Conservation (phyloP, 2,797 vertebrate genomes). For the Takifugu rubripes region DNA sequence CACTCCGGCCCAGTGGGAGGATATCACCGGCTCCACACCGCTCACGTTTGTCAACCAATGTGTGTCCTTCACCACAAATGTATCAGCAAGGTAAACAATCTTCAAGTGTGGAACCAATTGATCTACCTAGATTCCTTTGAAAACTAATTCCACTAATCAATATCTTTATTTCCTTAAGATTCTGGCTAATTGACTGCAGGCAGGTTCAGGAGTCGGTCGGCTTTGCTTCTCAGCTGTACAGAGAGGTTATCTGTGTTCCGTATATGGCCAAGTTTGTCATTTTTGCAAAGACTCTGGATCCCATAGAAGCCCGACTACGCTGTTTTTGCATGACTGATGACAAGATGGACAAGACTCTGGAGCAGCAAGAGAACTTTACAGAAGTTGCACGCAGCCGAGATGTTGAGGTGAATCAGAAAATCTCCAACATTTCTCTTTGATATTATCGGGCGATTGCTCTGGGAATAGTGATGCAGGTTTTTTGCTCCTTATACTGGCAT, state of each 20-base stretch:
- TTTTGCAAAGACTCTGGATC: conserved; percentile 95
- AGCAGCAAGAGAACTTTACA: conserved; percentile 96
- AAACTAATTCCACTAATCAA: background rate
- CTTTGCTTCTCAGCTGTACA: conserved; percentile 93
- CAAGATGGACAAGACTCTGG: conserved; percentile 97
- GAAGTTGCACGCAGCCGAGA: conserved; percentile 96
- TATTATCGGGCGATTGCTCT: too few species aligned
- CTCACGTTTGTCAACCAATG: conserved; percentile 95
- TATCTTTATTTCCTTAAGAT: conserved; percentile 68
- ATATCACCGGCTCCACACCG: conserved; percentile 96
- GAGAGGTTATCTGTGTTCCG: conserved; percentile 96
- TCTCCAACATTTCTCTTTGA: background rate
- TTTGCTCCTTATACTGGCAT: background rate
- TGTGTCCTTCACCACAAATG: conserved; percentile 97
- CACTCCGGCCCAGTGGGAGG: conserved; percentile 97
- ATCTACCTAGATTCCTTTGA: background rate
- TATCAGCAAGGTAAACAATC: conserved; percentile 87
- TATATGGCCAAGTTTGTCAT: conserved; percentile 99
- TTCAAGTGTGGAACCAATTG: background rate
- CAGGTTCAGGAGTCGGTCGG: conserved; percentile 92
- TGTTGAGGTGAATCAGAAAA: conserved; percentile 82
- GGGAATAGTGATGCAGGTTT: too few species aligned
- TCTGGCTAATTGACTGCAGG: conserved; percentile 97
- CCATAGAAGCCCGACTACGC: conserved; percentile 90
- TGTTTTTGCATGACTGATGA: conserved; percentile 99